These are phyloP conservation scores for Drosophila kambysellisi DNA, from an alignment of 2,888 invertebrate genomes.

Conservation along the genomic window DNA sequence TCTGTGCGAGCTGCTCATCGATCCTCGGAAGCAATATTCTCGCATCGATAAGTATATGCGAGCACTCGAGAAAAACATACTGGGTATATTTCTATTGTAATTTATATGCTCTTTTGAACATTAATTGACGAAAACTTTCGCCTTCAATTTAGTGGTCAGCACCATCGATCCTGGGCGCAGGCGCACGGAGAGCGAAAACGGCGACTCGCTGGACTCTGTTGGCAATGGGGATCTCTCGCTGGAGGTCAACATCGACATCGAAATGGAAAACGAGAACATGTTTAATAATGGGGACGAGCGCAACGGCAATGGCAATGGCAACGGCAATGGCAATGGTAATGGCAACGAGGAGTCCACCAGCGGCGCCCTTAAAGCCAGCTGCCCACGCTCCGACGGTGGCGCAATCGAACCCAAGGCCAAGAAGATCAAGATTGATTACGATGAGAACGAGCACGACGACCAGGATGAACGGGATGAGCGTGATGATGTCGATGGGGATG, in stretches of 20 bases:
- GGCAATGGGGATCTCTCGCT: conserved; percentile 86
- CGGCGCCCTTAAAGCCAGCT: conserved; percentile 44
- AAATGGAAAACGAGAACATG: conserved; percentile 86
- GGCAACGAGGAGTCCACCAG: conserved; percentile 39
- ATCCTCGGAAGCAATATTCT: conserved; percentile 97
- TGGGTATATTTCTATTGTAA: conserved; percentile 84
- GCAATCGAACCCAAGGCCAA: conserved; percentile 86
- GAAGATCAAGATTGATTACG: conserved; percentile 81
- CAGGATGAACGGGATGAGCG: conserved; percentile 14
- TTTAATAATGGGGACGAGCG: conserved; percentile 74
- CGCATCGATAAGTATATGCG: conserved; percentile 98
- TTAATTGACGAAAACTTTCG: neutral
- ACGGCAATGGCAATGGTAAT: neutral
- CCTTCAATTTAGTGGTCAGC: conserved; percentile 88
- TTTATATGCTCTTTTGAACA: neutral
- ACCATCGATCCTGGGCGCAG: conserved; percentile 89
- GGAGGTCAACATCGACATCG: conserved; percentile 87
- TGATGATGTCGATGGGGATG: conserved; percentile 33
- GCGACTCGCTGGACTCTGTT: conserved; percentile 87
- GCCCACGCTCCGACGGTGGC: conserved; percentile 77
- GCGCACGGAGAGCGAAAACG: conserved; percentile 88
- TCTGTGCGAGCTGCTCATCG: conserved; percentile 96
- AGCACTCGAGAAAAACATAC: conserved; percentile 97
- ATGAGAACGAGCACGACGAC: conserved; percentile 50
- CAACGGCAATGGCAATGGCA: conserved; percentile 74